A percentile compares a stretch with the other conserved stretches of the same genome.
These are phyloP conservation scores for Papilio demoleus DNA, from an alignment of 2,888 invertebrate species.

Conservation along the genomic window DNA sequence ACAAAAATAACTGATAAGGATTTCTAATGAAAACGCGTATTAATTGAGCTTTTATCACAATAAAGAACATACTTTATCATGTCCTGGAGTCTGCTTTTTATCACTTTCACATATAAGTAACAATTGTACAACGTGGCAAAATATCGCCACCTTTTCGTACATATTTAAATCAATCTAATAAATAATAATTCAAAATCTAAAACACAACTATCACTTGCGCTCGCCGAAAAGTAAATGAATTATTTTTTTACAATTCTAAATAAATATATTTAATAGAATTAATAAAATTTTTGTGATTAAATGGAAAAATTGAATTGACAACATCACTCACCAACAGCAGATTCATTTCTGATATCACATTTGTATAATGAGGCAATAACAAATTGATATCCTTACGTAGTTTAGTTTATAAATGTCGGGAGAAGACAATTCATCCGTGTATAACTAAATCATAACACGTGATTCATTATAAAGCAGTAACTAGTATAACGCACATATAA, in stretches of 20 bases:
- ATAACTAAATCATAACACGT: slow-evolving; percentile 27
- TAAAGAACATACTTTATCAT: not conserved
- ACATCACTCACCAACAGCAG: slow-evolving; percentile 32
- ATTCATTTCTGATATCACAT: slow-evolving; percentile 34
- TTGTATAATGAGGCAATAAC: slow-evolving; percentile 26
- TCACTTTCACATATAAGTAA: slow-evolving; percentile 10
- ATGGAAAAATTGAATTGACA: not conserved
- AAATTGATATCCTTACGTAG: slow-evolving; percentile 39
- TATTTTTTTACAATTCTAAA: not conserved
- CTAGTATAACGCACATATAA: not conserved
- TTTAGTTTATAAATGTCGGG: slow-evolving; percentile 33
- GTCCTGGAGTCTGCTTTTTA: not conserved
- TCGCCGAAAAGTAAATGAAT: not conserved
- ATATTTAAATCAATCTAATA: not conserved
- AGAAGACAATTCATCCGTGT: slow-evolving; percentile 24
- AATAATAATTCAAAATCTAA: not conserved
- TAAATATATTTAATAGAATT: not conserved
- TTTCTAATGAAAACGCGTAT: not conserved
- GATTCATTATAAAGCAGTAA: slow-evolving; percentile 24
- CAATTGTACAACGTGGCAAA: not conserved
- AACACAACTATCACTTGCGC: slow-evolving; percentile 8
- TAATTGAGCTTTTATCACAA: not conserved
- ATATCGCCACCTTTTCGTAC: not conserved
- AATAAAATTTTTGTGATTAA: not conserved
- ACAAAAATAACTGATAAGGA: too few species aligned